Conservation (phyloP, 2,113 vertebrate species). For the Erpornis zantholeuca region DNA sequence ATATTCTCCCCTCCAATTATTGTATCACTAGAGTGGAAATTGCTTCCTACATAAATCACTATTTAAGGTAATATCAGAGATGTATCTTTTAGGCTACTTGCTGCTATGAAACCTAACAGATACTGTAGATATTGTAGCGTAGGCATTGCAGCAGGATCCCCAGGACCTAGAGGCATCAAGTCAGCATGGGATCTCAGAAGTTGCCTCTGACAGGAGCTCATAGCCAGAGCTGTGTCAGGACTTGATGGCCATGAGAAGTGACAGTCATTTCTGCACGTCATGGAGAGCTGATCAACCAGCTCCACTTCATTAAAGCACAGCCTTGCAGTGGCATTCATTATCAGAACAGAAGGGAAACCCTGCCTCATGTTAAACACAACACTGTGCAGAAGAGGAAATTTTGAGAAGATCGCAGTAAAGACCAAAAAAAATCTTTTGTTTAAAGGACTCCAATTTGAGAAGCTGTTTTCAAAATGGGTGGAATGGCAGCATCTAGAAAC, state of each 20-base stretch:
- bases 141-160: conserved; percentile 18
- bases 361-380: not conserved
- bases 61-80: conserved; percentile 25
- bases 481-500: conserved; percentile 15
- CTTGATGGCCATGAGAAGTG: not conserved
- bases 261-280: conserved; percentile 30
- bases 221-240: not conserved
- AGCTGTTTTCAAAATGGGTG: not conserved
- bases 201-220: not conserved
- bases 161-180: conserved; percentile 23
- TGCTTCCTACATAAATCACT: conserved; percentile 6
- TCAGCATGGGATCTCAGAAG: not conserved
- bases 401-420: not conserved
- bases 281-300: conserved; percentile 58
- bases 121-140: not conserved
- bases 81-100: not conserved
- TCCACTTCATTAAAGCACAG: not conserved
- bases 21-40: not conserved
- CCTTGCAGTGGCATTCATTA: not conserved
- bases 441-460: not conserved
- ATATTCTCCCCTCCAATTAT: not conserved
- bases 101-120: not conserved
- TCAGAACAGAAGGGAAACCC: not conserved
- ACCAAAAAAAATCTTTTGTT: not conserved
- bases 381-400: not conserved